These are phyloP conservation scores for Felis chaus DNA, from an alignment of 2,113 vertebrate genomes.

Conservation along the genomic window DNA sequence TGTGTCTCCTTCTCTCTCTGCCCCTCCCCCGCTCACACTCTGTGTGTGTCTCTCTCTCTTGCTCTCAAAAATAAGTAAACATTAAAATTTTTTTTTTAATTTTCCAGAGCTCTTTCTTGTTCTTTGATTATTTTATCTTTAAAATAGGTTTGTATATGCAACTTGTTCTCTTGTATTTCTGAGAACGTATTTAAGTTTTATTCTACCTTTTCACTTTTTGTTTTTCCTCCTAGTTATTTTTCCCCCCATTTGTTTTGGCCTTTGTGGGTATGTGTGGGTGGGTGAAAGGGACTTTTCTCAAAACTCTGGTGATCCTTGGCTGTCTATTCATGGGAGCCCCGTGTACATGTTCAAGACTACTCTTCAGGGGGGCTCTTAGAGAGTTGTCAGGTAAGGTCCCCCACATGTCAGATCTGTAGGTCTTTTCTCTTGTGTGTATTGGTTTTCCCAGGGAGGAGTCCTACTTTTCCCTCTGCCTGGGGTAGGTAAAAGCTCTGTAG, in stretches of 20 bases:
- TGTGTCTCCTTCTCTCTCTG: no score
- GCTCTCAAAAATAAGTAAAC: no score
- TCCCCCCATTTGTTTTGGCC: background rate
- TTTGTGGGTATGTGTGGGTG: background rate
- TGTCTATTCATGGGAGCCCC: background rate
- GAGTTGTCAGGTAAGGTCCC: background rate
- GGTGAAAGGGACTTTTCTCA: background rate
- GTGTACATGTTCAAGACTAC: background rate
- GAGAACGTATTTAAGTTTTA: conserved; percentile 1
- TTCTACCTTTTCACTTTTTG: background rate
- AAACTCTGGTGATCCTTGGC: background rate
- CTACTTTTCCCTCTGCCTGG: background rate
- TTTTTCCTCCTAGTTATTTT: background rate
- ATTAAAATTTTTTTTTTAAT: no score
- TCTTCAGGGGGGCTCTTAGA: background rate
- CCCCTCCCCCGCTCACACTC: no score
- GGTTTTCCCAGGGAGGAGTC: background rate
- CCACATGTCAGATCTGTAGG: background rate
- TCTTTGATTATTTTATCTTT: conserved; percentile 16
- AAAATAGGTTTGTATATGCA: background rate
- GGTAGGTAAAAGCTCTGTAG: background rate
- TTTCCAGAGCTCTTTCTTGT: background rate
- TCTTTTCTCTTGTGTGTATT: background rate
- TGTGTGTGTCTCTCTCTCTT: no score
- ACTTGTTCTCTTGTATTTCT: background rate